Evolutionary conservation across 2,113 vertebrate genomes (phyloP).

Genomic region (Sarotherodon lohbergeri): DNA sequence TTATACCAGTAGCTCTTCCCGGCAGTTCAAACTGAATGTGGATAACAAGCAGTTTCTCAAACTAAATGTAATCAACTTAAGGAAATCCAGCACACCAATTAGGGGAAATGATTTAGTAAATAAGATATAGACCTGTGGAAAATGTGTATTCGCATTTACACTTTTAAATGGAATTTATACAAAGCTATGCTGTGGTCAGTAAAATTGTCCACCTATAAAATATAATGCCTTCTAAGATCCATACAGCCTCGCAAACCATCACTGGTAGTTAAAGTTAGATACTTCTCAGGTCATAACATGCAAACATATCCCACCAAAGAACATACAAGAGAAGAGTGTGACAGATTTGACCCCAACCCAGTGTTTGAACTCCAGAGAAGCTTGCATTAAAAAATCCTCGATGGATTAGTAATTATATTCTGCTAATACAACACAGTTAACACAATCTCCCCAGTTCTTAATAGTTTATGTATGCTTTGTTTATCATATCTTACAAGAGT

Average conservation of each 20-base stretch:
- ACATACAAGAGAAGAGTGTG: not conserved
- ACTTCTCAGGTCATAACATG: not conserved
- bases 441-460: not conserved
- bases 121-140: not conserved
- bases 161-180: not conserved
- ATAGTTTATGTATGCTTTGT: not conserved
- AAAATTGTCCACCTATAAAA: not conserved
- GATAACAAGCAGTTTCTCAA: not conserved
- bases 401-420: not conserved
- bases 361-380: not conserved
- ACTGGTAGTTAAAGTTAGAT: not conserved
- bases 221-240: not conserved
- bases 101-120: not conserved
- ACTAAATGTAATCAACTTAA: not conserved
- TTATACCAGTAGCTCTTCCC: not conserved
- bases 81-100: not conserved
- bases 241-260: not conserved
- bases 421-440: not conserved
- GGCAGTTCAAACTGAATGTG: not conserved
- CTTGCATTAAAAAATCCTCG: rapidly evolving
- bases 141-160: not conserved
- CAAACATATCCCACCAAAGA: not conserved
- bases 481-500: not conserved
- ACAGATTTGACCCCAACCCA: not conserved
- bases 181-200: not conserved